Percentiles rank a stretch among this genome's conserved stretches.
Conservation (phyloP, 2,888 invertebrate genomes). For the Drosophila neutralis region DNA sequence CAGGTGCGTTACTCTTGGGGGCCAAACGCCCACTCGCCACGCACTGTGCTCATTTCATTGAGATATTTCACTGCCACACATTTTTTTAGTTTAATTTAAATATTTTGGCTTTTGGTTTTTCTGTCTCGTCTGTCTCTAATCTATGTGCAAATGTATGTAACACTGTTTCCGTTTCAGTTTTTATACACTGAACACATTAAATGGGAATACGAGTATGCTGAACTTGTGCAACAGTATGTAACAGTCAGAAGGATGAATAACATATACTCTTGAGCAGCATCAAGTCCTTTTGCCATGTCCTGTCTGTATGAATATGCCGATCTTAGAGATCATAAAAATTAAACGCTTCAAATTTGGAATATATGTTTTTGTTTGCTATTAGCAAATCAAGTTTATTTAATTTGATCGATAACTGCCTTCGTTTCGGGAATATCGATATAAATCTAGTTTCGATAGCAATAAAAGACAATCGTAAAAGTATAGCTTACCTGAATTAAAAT, state of each 20-base stretch:
- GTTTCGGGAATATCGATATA: not conserved
- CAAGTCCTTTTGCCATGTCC: not conserved
- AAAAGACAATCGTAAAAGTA: not conserved
- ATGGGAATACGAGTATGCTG: not conserved
- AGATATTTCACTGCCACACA: constrained; percentile 39
- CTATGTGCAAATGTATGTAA: not conserved
- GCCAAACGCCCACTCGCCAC: constrained; percentile 20
- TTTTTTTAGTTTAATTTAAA: constrained; percentile 46
- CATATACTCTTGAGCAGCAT: not conserved
- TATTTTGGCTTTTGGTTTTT: constrained; percentile 15
- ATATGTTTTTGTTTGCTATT: not conserved
- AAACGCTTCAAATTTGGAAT: not conserved
- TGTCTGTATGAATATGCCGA: not conserved
- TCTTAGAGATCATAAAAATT: not conserved
- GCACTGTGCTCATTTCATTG: constrained; percentile 28
- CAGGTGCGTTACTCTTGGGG: not conserved
- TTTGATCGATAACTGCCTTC: not conserved
- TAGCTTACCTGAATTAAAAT: not conserved
- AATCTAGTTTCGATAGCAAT: not conserved
- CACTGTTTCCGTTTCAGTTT: constrained; percentile 16
- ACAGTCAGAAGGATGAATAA: not conserved
- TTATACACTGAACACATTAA: not conserved
- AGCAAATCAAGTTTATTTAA: not conserved
- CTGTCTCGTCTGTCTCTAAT: not conserved
- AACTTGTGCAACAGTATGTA: not conserved